phyloP scores from a whole-genome alignment of 2,888 invertebrate genomes.

The Cryptosula pallasiana region DNA sequence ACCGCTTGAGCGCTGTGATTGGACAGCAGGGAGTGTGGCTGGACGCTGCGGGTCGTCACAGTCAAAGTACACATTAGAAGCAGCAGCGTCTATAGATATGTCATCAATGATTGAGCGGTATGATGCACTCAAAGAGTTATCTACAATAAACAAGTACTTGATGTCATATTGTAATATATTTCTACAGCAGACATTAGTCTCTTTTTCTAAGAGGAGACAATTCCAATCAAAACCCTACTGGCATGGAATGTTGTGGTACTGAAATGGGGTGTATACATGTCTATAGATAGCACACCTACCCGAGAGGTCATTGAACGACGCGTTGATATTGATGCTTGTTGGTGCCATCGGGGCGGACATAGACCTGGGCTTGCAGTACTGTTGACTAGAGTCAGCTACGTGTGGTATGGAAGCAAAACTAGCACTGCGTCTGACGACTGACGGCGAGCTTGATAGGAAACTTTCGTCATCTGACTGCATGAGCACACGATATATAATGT shows the following conservation, averaged over 20 bases:
- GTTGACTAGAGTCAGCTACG: not conserved
- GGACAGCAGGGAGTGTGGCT: no score
- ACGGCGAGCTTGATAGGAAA: not conserved
- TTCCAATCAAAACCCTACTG: no score
- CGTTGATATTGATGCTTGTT: not conserved
- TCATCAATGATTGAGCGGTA: not conserved
- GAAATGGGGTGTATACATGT: no score
- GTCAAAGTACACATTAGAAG: not conserved
- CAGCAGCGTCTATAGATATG: not conserved
- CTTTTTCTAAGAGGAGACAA: no score
- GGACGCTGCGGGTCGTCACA: not conserved
- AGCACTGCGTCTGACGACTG: not conserved
- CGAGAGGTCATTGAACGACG: not conserved
- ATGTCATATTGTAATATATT: no score
- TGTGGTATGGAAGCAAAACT: not conserved
- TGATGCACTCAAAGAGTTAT: not conserved
- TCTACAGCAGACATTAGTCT: no score
- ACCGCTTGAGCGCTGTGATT: no score
- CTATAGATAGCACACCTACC: not conserved
- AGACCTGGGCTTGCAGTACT: not conserved
- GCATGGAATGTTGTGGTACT: no score
- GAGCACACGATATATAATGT: not conserved
- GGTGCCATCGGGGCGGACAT: not conserved
- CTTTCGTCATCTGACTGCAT: not conserved
- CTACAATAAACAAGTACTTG: not conserved